Percentiles rank a stretch among this genome's conserved stretches.
Evolutionary conservation across 1,140 invertebrate species (phyloP).

Genomic region (Doryteuthis pealeii): DNA sequence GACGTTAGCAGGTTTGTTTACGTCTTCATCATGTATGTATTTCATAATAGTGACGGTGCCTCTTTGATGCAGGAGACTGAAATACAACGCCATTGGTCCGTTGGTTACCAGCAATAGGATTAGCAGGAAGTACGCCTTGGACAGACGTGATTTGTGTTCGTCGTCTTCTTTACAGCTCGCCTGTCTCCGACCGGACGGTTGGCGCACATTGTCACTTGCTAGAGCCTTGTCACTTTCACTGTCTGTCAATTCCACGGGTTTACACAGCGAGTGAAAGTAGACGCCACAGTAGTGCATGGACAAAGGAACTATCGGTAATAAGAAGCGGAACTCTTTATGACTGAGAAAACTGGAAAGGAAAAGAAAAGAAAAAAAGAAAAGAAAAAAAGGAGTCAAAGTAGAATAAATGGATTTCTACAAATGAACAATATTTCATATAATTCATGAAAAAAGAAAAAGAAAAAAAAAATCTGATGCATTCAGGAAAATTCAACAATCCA

Average conservation of each 20-base stretch:
- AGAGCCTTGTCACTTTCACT: not conserved
- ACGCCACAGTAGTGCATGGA: conserved; percentile 69
- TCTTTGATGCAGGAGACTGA: conserved; percentile 78
- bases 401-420: too few relatives aligned
- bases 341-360: conserved; percentile 68
- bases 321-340: conserved; percentile 94
- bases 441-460: too few relatives aligned
- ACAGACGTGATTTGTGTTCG: conserved; percentile 36
- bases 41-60: conserved; percentile 78
- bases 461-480: too few relatives aligned
- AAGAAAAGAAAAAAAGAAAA: too few relatives aligned
- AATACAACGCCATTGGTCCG: conserved; percentile 65
- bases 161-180: conserved; percentile 23
- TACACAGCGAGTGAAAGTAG: conserved; percentile 46
- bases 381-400: too few relatives aligned
- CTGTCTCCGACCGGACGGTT: not conserved
- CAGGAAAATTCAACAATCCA: too few relatives aligned
- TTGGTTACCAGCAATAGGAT: conserved; percentile 55
- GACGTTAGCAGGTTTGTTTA: conserved; percentile 61
- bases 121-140: conserved; percentile 42
- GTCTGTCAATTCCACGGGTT: not conserved
- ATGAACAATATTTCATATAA: too few relatives aligned
- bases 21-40: conserved; percentile 63
- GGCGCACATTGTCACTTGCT: not conserved
- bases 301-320: conserved; percentile 81